Conservation (phyloP, 2,888 invertebrate species). For the Eilema depressum region DNA sequence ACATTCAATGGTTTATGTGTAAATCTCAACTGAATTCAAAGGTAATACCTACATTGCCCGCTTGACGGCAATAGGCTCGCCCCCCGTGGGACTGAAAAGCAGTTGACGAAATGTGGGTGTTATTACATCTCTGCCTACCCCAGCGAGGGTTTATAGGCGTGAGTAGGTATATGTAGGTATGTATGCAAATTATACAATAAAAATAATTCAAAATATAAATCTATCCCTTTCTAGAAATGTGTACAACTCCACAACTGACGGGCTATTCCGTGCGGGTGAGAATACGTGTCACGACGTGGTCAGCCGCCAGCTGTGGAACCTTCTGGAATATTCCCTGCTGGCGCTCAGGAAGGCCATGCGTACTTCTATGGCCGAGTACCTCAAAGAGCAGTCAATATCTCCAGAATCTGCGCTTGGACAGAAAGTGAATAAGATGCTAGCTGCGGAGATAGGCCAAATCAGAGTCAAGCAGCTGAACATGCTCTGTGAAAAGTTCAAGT, state of each 20-base stretch:
- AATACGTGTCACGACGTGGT: neutral
- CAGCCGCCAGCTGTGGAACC: neutral
- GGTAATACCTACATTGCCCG: no score
- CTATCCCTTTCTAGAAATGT: neutral
- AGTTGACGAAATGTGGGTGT: neutral
- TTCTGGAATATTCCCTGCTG: slow-evolving; percentile 2
- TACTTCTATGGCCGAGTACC: slow-evolving; percentile 43
- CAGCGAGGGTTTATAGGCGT: no score
- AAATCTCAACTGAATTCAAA: no score
- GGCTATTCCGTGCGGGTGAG: neutral
- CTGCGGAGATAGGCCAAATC: neutral
- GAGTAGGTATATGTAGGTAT: no score
- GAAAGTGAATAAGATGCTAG: slow-evolving; percentile 3
- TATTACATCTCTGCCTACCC: neutral
- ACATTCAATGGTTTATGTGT: neutral
- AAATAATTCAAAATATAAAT: neutral
- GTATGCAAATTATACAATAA: neutral
- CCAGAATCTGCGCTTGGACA: slow-evolving; percentile 2
- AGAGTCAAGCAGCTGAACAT: slow-evolving; percentile 2
- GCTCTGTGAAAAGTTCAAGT: slow-evolving; percentile 11
- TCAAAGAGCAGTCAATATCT: neutral
- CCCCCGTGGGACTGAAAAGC: neutral
- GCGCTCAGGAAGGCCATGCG: neutral
- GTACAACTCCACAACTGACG: neutral
- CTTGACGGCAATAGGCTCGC: no score